These are phyloP conservation scores for Moxostoma hubbsi DNA, from an alignment of 2,797 vertebrate genomes.

Conservation along the genomic window DNA sequence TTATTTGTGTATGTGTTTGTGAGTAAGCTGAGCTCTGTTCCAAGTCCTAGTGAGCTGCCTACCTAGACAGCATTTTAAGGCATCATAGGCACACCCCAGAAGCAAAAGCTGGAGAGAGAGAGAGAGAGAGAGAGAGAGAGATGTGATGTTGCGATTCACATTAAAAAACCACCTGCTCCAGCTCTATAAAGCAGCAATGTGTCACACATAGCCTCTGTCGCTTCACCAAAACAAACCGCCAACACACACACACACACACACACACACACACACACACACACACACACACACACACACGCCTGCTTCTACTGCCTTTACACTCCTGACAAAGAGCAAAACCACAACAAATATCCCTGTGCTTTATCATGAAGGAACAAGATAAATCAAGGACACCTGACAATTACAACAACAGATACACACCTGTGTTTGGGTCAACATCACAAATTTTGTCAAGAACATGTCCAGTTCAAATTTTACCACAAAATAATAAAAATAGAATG, in stretches of 20 bases:
- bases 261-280: conserved; percentile 32
- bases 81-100: background rate
- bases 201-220: conserved; percentile 53
- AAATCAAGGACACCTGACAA: conserved; percentile 6
- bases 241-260: conserved; percentile 29
- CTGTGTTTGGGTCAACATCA: background rate
- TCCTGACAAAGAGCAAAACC: conserved; percentile 31
- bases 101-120: background rate
- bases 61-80: background rate
- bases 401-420: background rate
- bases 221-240: conserved; percentile 45
- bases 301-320: conserved; percentile 33
- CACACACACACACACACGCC: conserved; percentile 41
- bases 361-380: conserved; percentile 24
- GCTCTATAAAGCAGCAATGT: conserved; percentile 62
- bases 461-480: background rate
- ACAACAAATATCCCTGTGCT: conserved; percentile 8
- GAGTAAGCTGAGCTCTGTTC: background rate
- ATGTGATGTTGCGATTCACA: conserved; percentile 60
- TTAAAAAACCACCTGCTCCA: conserved; percentile 67
- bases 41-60: background rate
- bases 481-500: background rate
- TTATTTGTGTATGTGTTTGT: conserved; percentile 1
- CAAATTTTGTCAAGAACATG: background rate
- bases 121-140: conserved; percentile 19